A percentile compares a stretch with the other conserved stretches of the same genome.
These are phyloP conservation scores for Spodoptera exigua DNA, from an alignment of 2,888 invertebrate genomes.

Conservation along the genomic window DNA sequence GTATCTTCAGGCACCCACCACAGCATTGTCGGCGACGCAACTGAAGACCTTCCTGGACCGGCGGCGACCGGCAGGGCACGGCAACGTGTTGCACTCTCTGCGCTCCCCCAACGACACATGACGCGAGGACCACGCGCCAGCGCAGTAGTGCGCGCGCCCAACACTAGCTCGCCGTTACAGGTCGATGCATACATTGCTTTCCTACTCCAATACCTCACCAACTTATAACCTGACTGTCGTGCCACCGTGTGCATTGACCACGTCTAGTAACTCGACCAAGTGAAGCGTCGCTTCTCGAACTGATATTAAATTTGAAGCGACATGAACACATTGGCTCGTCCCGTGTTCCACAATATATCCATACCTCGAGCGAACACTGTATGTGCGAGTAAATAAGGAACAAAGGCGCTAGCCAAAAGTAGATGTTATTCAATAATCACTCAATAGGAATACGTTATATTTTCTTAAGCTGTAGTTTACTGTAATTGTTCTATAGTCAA, in stretches of 20 bases:
- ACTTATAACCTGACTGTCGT: constrained; percentile 16
- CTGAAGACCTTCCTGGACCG: constrained; percentile 85
- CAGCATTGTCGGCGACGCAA: constrained; percentile 75
- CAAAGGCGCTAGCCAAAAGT: constrained; percentile 62
- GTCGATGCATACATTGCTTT: constrained; percentile 41
- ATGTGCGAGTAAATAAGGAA: constrained; percentile 51
- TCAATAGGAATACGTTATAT: constrained; percentile 64
- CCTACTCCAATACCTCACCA: not conserved
- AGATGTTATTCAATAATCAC: constrained; percentile 62
- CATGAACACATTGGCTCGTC: constrained; percentile 15
- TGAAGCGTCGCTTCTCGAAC: constrained; percentile 51
- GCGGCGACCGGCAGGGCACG: constrained; percentile 82
- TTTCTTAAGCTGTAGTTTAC: constrained; percentile 69
- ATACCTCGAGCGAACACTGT: constrained; percentile 48
- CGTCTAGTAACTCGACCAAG: constrained; percentile 17
- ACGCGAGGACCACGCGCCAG: constrained; percentile 51
- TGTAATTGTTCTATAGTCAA: constrained; percentile 80
- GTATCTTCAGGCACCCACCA: constrained; percentile 70
- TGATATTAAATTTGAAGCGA: constrained; percentile 47
- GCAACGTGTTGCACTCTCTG: constrained; percentile 74
- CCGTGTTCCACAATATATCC: constrained; percentile 34
- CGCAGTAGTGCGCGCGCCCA: constrained; percentile 23
- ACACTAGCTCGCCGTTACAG: constrained; percentile 21
- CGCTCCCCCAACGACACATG: constrained; percentile 83
- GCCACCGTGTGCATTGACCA: constrained; percentile 43